Evolutionary conservation across 2,888 invertebrate species (phyloP).

Genomic region (Oxyteleia sp.): DNA sequence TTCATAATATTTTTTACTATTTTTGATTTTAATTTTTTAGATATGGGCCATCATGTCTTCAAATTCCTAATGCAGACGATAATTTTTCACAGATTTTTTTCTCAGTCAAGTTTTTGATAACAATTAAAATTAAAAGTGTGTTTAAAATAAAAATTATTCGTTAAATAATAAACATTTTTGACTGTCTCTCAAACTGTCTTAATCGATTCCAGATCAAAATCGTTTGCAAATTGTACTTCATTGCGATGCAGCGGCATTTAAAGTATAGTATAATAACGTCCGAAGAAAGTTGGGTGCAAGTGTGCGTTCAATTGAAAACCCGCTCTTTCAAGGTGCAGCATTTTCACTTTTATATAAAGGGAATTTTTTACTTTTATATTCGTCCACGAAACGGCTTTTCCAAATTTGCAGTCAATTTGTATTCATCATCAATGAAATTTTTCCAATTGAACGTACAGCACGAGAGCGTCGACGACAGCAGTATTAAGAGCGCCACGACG

Average conservation of each 20-base stretch:
- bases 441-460: constrained; percentile 65
- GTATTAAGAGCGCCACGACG: constrained; percentile 85
- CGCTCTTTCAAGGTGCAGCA: background rate
- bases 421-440: background rate
- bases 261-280: background rate
- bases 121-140: no score
- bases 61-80: no score
- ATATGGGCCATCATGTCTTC: no score
- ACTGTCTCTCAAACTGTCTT: no score
- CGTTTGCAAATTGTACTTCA: background rate
- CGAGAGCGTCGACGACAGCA: constrained; percentile 81
- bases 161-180: no score
- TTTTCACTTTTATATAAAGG: constrained; percentile 21
- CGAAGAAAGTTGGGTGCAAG: constrained; percentile 50
- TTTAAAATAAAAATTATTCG: no score
- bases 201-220: no score
- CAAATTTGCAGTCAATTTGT: constrained; percentile 6
- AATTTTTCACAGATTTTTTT: no score
- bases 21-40: no score
- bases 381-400: background rate
- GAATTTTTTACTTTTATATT: constrained; percentile 34
- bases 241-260: constrained; percentile 38
- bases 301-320: constrained; percentile 40
- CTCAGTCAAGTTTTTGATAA: no score
- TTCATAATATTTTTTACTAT: no score